Percentiles rank a stretch among this genome's conserved stretches.
These are phyloP conservation scores for Xylocampa areola DNA, from an alignment of 2,888 invertebrate species.

Conservation along the genomic window DNA sequence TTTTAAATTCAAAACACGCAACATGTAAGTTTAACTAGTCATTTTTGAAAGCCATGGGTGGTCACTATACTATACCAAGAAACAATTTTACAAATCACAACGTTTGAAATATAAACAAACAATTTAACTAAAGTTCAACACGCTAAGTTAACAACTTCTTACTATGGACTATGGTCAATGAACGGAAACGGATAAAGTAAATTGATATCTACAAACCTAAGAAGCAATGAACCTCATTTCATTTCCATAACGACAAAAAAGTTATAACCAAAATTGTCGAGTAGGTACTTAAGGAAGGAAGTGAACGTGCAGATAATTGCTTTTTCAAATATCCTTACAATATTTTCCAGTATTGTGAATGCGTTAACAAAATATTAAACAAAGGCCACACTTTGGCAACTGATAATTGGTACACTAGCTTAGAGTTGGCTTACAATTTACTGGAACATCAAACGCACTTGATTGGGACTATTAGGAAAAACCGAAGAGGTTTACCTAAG, in stretches of 20 bases:
- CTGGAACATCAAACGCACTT: too few species aligned
- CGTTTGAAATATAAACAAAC: slow-evolving; percentile 55
- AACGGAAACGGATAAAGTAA: slow-evolving; percentile 42
- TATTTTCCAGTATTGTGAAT: not conserved
- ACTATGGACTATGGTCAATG: slow-evolving; percentile 36
- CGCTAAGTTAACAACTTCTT: slow-evolving; percentile 48
- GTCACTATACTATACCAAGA: slow-evolving; percentile 54
- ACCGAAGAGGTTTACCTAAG: too few species aligned
- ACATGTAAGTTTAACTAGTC: slow-evolving; percentile 27
- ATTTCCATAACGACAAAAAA: slow-evolving; percentile 8
- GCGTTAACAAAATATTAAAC: too few species aligned
- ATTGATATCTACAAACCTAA: slow-evolving; percentile 35
- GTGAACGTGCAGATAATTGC: not conserved
- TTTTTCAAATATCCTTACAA: not conserved
- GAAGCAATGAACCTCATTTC: slow-evolving; percentile 36
- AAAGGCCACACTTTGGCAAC: too few species aligned
- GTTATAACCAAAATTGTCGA: slow-evolving; percentile 7
- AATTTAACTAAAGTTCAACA: slow-evolving; percentile 52
- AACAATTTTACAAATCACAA: slow-evolving; percentile 62
- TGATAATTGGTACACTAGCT: too few species aligned
- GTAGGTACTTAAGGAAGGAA: slow-evolving; percentile 4
- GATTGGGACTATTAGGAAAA: too few species aligned
- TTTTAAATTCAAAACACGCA: slow-evolving; percentile 55
- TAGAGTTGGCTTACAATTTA: too few species aligned
- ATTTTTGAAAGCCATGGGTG: slow-evolving; percentile 58